phyloP scores from a whole-genome alignment of 2,797 vertebrate species.

The Gobionotothen gibberifrons region DNA sequence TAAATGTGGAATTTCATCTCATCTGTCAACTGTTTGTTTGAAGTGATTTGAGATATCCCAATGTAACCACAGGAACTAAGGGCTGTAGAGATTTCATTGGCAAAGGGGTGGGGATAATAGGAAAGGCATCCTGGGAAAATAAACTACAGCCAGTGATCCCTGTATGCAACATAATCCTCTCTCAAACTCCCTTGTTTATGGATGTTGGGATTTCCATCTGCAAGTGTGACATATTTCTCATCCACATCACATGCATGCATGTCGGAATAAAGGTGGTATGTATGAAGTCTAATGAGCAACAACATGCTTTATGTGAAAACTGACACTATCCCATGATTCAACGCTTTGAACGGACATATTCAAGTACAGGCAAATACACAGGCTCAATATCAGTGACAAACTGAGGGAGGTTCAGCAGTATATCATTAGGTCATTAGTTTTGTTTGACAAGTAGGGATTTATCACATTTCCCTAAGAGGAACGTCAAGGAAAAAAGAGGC shows the following conservation, averaged over 20 bases:
- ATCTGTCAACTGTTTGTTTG: slow-evolving; percentile 79
- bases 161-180: slow-evolving; percentile 75
- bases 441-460: slow-evolving; percentile 85
- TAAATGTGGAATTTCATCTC: slow-evolving; percentile 72
- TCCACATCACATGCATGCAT: slow-evolving; percentile 40
- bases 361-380: slow-evolving; percentile 40
- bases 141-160: slow-evolving; percentile 76
- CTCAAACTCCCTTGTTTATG: slow-evolving; percentile 76
- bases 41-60: slow-evolving; percentile 79
- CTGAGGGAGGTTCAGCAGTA: slow-evolving; percentile 72
- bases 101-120: slow-evolving; percentile 68
- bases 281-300: slow-evolving; percentile 22
- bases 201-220: slow-evolving; percentile 79
- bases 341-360: slow-evolving; percentile 35
- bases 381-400: slow-evolving; percentile 18
- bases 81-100: slow-evolving; percentile 67
- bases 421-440: slow-evolving; percentile 83
- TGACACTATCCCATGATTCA: background rate
- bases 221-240: slow-evolving; percentile 80
- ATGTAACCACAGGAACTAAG: slow-evolving; percentile 68
- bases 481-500: slow-evolving; percentile 50
- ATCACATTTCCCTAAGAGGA: slow-evolving; percentile 73
- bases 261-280: slow-evolving; percentile 31
- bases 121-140: slow-evolving; percentile 81
- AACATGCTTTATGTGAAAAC: slow-evolving; percentile 12